A percentile compares a stretch with the other conserved stretches of the same genome.
Evolutionary conservation across 2,888 invertebrate species (phyloP).

Genomic region (Callinectes sapidus): DNA sequence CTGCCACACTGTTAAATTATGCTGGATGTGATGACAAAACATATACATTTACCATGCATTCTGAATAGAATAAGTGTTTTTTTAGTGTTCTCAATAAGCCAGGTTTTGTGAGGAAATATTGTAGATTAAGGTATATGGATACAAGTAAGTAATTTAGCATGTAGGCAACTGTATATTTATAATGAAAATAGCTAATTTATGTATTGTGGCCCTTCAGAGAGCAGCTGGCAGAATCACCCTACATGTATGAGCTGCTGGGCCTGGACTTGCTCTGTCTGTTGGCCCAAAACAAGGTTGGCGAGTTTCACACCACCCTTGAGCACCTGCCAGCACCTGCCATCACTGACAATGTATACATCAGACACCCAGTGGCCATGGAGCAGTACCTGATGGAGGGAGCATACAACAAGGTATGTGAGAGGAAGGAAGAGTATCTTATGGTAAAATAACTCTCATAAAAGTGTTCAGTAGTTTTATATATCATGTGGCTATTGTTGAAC

Average conservation of each 20-base stretch:
- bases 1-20: too few species aligned
- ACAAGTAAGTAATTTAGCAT: too few species aligned
- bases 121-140: too few species aligned
- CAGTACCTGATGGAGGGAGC: slow-evolving; percentile 99
- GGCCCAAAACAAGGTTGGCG: slow-evolving; percentile 96
- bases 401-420: slow-evolving; percentile 88
- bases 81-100: too few species aligned
- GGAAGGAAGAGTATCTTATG: not conserved
- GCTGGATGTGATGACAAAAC: too few species aligned
- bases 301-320: slow-evolving; percentile 98
- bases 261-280: slow-evolving; percentile 94
- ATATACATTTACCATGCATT: too few species aligned
- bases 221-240: slow-evolving; percentile 91
- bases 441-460: not conserved
- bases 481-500: not conserved
- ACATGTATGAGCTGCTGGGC: slow-evolving; percentile 95
- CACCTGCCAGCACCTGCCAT: slow-evolving; percentile 93
- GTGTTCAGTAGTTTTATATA: not conserved
- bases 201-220: slow-evolving; percentile 78
- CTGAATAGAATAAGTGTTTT: too few species aligned
- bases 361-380: slow-evolving; percentile 93
- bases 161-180: not conserved
- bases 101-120: too few species aligned
- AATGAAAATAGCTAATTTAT: not conserved
- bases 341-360: slow-evolving; percentile 93